Conservation (phyloP, 2,113 vertebrate species). For the Chionomys nivalis region DNA sequence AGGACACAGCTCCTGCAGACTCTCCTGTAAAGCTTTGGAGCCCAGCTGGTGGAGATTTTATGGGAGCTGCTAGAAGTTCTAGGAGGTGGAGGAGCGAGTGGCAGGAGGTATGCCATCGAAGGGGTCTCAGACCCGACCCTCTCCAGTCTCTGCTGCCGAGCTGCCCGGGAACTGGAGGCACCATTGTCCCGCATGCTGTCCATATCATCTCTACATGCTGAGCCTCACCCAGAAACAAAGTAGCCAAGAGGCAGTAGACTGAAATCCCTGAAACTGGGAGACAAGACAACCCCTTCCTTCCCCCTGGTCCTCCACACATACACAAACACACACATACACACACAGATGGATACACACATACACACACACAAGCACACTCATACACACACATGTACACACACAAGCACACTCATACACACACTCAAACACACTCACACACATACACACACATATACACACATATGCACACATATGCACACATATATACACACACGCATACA, state of each 20-base stretch:
- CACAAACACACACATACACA: background rate
- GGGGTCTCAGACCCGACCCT: background rate
- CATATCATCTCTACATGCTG: background rate
- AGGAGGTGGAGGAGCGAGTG: too few relatives aligned
- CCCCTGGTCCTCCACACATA: background rate
- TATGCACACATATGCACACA: background rate
- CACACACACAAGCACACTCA: background rate
- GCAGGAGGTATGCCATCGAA: background rate
- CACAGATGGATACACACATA: background rate
- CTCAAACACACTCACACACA: too few relatives aligned
- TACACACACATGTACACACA: background rate
- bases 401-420: fast-evolving
- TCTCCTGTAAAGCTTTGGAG: background rate
- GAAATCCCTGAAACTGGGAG: background rate
- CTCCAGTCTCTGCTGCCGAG: background rate
- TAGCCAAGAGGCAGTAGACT: background rate
- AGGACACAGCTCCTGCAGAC: too few relatives aligned
- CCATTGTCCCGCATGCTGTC: too few relatives aligned
- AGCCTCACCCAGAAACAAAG: background rate
- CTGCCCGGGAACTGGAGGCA: background rate
- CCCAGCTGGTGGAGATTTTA: background rate
- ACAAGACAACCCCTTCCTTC: background rate
- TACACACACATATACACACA: background rate
- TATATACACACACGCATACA: background rate
- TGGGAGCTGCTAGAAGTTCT: background rate